Evolutionary conservation across 1,140 invertebrate genomes (phyloP).

Genomic region (Megathymus violae): DNA sequence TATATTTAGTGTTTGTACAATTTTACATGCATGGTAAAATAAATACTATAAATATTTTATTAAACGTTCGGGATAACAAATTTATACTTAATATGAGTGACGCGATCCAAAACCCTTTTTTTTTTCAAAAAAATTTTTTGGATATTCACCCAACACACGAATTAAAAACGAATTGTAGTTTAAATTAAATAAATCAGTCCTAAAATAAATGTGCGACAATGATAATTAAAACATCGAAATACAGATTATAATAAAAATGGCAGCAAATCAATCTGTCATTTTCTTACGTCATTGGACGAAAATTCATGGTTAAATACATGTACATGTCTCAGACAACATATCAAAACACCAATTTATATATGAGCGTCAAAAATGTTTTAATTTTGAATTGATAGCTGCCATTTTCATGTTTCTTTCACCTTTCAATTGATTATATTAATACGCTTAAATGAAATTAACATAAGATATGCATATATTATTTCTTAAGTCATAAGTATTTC

Average conservation of each 20-base stretch:
- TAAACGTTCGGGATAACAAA: background rate
- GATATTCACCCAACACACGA: slow-evolving; percentile 6
- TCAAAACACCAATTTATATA: background rate
- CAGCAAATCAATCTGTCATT: background rate
- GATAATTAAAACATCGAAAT: slow-evolving; percentile 12
- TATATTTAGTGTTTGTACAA: too few species aligned
- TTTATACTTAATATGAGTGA: background rate
- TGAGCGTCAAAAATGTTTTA: background rate
- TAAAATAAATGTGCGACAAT: slow-evolving; percentile 23
- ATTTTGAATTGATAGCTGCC: background rate
- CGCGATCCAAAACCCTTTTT: background rate
- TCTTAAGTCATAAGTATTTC: slow-evolving; percentile 7
- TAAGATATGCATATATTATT: slow-evolving; percentile 28
- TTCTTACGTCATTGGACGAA: background rate
- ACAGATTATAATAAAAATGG: slow-evolving; percentile 11
- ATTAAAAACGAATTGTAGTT: slow-evolving; percentile 10
- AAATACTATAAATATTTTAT: background rate
- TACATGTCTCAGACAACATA: background rate
- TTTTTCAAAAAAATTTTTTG: slow-evolving; percentile 1
- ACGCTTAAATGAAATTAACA: slow-evolving; percentile 9
- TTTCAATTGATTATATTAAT: background rate
- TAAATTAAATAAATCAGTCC: slow-evolving; percentile 27
- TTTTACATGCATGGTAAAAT: too few species aligned
- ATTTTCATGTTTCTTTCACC: too few species aligned
- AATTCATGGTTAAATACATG: background rate